Base-by-base conservation (phyloP, 2,888 invertebrate genomes). In the Troides aeacus region DNA sequence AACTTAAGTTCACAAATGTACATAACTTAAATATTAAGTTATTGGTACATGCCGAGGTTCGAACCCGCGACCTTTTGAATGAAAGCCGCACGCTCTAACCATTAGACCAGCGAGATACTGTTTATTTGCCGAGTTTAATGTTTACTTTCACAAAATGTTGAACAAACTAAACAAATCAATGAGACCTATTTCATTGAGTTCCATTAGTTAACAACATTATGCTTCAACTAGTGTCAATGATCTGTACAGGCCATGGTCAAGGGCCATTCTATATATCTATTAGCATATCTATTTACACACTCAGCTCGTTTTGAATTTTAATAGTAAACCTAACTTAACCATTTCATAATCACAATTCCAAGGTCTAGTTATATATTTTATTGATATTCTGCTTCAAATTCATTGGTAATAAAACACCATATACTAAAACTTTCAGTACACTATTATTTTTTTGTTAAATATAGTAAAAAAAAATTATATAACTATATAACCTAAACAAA, bases 161-260 rank as follows among this genome's bases (percentile, higher is more conserved):
- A 36, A 39, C 15, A n/a, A 60, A 18, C 3, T 30, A 60, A 60
- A 60, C 60, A 60, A 60, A 23, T 24, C 21, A 24, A 15, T 61
- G n/a, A 60, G 60, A 60, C 6, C 30, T 60, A 58, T 24, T 58
- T 62, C 68, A 62, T 62, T 62, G 62, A 63, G 57, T 23, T 8
- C 62, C 46, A 68, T 68, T 63, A 68, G 50, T 59, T 63, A 62
- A 63, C 63, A 63, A 66, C 56, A 53, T 36, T 50, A 64, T 39
- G 63, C 50, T 64, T 53, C 60, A 42, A 66, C 59, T 60, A 62
- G 46, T 64, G 69, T 69, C 69, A 69, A 69, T 62, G 69, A 64
- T 69, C 64, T 69, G 10, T 61, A 42, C 60, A 2, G 42, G 69
- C 64, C 69, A 69, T 62, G 64, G 69, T 61, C 69, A 64, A 69